Conservation (phyloP, 2,797 vertebrate species). For the Craterocephalus amniculus region DNA sequence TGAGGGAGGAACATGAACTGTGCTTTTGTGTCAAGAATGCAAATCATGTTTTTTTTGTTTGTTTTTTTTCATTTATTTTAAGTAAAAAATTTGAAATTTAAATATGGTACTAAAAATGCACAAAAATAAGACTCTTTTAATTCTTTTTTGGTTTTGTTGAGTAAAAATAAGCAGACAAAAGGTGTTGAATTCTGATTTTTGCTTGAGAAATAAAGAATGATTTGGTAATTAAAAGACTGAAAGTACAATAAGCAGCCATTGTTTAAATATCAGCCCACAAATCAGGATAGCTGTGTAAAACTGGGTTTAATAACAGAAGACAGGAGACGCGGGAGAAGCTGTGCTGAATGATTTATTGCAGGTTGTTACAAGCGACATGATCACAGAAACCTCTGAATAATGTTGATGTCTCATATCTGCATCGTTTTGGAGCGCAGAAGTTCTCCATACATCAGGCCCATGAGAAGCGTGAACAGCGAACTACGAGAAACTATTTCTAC, state of each 20-base stretch:
- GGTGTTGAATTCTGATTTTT: not conserved
- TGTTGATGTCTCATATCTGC: constrained; percentile 36
- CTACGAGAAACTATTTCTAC: not conserved
- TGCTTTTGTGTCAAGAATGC: not conserved
- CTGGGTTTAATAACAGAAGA: not conserved
- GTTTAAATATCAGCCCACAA: not conserved
- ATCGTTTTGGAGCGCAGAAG: constrained; percentile 16
- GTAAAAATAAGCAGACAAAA: not conserved
- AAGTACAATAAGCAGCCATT: too few relatives aligned
- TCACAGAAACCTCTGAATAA: constrained; percentile 38
- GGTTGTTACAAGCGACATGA: constrained; percentile 45
- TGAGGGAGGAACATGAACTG: not conserved
- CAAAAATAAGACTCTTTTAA: not conserved
- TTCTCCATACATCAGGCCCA: not conserved
- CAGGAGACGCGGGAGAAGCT: constrained; percentile 9
- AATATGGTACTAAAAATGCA: not conserved
- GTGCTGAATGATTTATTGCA: constrained; percentile 63
- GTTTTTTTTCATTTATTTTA: not conserved
- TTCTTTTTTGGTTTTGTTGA: not conserved
- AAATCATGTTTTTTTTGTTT: not conserved
- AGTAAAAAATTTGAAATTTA: not conserved
- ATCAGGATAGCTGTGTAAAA: not conserved
- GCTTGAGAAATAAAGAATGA: too few relatives aligned
- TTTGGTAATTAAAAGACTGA: too few relatives aligned
- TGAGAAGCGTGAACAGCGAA: too few relatives aligned